Evolutionary conservation across 2,113 vertebrate species (phyloP).

Genomic region (Trichechus manatus): DNA sequence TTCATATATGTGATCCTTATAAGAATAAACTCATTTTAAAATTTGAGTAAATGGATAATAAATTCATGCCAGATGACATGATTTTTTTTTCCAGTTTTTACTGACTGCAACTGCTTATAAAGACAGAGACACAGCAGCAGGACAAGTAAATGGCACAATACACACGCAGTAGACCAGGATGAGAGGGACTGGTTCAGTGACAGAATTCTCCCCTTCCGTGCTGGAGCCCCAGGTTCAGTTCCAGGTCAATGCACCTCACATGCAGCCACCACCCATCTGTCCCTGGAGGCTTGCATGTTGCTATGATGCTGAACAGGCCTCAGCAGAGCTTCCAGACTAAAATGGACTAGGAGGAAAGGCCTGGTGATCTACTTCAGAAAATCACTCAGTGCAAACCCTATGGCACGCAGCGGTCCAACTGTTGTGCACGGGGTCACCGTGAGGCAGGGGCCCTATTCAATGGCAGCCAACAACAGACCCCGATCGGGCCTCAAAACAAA

Average conservation of each 20-base stretch:
- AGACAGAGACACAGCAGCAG: not conserved
- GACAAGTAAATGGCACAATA: not conserved
- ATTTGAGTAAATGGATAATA: not conserved
- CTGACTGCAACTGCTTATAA: not conserved
- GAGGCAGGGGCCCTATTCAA: no score
- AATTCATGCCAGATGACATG: not conserved
- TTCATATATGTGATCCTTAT: not conserved
- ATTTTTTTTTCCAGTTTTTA: not conserved
- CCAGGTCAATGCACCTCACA: not conserved
- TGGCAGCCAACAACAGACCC: no score
- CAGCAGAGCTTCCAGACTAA: not conserved
- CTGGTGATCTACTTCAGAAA: not conserved
- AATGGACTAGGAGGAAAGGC: not conserved
- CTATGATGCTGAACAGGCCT: not conserved
- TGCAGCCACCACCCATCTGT: not conserved
- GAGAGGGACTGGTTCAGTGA: not conserved
- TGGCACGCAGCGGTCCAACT: no score
- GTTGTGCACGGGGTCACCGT: no score
- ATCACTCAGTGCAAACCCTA: not conserved
- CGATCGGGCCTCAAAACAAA: not conserved
- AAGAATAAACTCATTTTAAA: not conserved
- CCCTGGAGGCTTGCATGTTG: not conserved
- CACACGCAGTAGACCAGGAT: accelerated
- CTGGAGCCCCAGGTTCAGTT: not conserved
- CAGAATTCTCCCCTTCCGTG: not conserved